Base-by-base conservation (phyloP, 2,888 invertebrate genomes). In the Caenorhabditis sp. region DNA sequence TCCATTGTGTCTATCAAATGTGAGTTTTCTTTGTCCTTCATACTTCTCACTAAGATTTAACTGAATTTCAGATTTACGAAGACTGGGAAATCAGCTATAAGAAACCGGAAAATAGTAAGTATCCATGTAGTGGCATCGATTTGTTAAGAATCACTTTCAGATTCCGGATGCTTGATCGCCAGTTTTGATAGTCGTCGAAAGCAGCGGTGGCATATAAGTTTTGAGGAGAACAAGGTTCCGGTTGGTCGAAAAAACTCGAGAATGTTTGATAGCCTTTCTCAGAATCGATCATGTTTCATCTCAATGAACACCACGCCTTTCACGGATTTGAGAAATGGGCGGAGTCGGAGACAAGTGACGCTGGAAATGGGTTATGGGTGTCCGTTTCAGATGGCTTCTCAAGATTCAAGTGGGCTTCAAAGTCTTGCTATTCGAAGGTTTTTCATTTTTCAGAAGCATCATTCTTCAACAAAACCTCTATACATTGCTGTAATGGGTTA, bases 31-130 rank as follows among this genome's bases (percentile, higher is more conserved):
- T 14, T 38, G 6, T 24, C 10, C 16, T 28, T n/a, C 47, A 31
- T 12, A 19, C 8, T 19, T n/a, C 1, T 35, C 31, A 10, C 24
- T 10, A 38, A 38, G 12, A 38, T 38, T 7, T 12, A 10, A 31
- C 38, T n/a, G n/a, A n/a, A n/a, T 69, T 70, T 44, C 69, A 70
- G 69, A 56, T 70, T 24, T 70, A 70, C 41, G 41, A 26, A 58
- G 69, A 70, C 22, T 56, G 26, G 6, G 56, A 70, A 70, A 44
- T 70, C 24, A 58, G 69, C n/a, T n/a, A n/a, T n/a, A n/a, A n/a
- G n/a, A n/a, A n/a, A n/a, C n/a, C n/a, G n/a, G n/a, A n/a, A n/a
- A n/a, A n/a, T n/a, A n/a, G n/a, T n/a, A n/a, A n/a, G n/a, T n/a
- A n/a, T 38, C 38, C 38, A 38, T 6, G 38, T 8, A 8, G 38